phyloP scores from a whole-genome alignment of 2,113 vertebrate species.

The Chionomys nivalis region DNA sequence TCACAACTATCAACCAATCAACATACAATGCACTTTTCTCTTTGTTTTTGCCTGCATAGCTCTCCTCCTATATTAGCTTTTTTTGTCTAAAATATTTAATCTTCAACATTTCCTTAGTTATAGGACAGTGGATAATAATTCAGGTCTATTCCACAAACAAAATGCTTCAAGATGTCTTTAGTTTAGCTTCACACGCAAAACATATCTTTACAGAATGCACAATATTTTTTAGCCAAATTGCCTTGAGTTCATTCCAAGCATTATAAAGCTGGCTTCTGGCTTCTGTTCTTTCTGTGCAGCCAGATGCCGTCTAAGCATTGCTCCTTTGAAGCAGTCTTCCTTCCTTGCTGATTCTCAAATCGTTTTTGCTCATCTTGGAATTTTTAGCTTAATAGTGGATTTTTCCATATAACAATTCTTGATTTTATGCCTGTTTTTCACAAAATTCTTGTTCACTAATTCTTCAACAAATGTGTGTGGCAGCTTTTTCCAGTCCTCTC shows the following conservation, averaged over 20 bases:
- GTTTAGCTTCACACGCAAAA: background rate
- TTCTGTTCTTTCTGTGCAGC: background rate
- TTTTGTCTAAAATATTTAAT: background rate
- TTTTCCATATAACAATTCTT: background rate
- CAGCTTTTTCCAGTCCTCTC: background rate
- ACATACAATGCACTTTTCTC: background rate
- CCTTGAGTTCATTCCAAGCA: background rate
- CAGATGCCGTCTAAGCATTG: background rate
- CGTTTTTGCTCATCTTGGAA: background rate
- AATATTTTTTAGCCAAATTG: background rate
- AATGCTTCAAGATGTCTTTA: background rate
- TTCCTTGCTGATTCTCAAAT: background rate
- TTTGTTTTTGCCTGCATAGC: background rate
- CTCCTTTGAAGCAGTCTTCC: slow-evolving; percentile 1
- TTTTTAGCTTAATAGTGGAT: background rate
- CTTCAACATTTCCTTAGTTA: background rate
- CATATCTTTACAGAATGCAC: background rate
- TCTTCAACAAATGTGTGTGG: background rate
- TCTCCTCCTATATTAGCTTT: slow-evolving; percentile 11
- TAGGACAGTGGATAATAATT: background rate
- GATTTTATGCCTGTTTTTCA: background rate
- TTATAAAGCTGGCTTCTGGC: background rate
- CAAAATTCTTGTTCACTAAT: background rate
- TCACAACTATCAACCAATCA: background rate
- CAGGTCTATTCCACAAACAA: background rate